Evolutionary conservation across 2,113 vertebrate genomes (phyloP), one percentile per base, ranked within the genome.

Genomic region (Pterophyllum scalare): DNA sequence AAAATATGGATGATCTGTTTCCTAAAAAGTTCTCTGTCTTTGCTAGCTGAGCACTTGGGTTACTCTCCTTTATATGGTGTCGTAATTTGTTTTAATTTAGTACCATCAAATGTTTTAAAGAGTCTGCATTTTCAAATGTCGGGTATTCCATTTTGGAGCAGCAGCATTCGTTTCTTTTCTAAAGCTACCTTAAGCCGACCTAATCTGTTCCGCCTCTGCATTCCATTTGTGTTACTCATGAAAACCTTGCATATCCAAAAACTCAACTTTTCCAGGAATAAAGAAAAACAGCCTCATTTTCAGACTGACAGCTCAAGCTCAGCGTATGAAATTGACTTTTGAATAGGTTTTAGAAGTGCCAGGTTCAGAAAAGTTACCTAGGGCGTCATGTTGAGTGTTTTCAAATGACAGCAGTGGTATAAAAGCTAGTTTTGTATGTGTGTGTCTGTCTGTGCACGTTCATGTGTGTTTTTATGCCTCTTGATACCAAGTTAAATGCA

Each of bases 401-500:
- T 81, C 40, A 46, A 64, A 15, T 80, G 57, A 80, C 74, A 59
- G 58, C 28, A n/a, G 74, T 57, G 28, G 26, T 72, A 54, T 31
- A 40, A 83, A 77, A 72, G 76, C 56, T 52, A 19, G 49, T 31
- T 72, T 28, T 46, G 46, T 17, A 3, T 59, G 59, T 67, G 33
- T 52, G 72, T 59, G 75, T 79, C 13, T 46, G 59, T 75, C 28
- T 59, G 72, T 57, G 70, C 35, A 19, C 26, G 13, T 64, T 61
- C 31, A 2, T 22, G 83, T 74, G 80, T 75, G 59, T 33, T 54
- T 79, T 79, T 70, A 61, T 75, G 60, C 49, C 57, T 89, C 62
- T 82, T 79, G 85, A 92, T 90, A 87, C 78, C 31, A 77, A 83
- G 84, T 77, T 90, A 90, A 93, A 89, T 88, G 85, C 79, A 82